phyloP scores from a whole-genome alignment of 2,888 invertebrate genomes.

The Drymonia ruficornis region DNA sequence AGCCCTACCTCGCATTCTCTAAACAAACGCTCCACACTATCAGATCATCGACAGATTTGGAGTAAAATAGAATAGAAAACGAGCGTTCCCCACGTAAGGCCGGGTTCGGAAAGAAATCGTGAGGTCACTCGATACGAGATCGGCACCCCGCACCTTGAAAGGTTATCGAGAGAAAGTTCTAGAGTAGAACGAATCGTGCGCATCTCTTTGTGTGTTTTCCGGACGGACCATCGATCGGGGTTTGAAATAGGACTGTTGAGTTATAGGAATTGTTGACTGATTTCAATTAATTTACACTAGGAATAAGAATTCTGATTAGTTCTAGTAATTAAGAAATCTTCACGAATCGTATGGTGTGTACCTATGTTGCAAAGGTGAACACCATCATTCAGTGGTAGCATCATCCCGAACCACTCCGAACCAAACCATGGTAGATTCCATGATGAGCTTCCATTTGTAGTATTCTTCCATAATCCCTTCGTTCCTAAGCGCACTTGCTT shows the following conservation, averaged over 20 bases:
- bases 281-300: too few relatives aligned
- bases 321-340: too few relatives aligned
- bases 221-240: not conserved
- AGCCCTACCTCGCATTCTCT: conserved; percentile 2
- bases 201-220: conserved; percentile 52
- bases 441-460: too few relatives aligned
- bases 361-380: too few relatives aligned
- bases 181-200: conserved; percentile 49
- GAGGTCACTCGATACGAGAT: conserved; percentile 64
- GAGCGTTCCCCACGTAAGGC: conserved; percentile 47
- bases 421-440: too few relatives aligned
- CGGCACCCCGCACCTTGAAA: conserved; percentile 57
- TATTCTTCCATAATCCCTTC: too few relatives aligned
- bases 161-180: conserved; percentile 75
- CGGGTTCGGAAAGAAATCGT: conserved; percentile 43
- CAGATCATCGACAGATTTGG: conserved; percentile 42
- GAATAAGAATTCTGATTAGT: too few relatives aligned
- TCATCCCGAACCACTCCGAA: too few relatives aligned
- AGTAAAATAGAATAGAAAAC: conserved; percentile 60
- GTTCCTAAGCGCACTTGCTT: not conserved
- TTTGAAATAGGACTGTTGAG: not conserved
- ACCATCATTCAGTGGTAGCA: too few relatives aligned
- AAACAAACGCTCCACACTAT: conserved; percentile 18
- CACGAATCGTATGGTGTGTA: too few relatives aligned
- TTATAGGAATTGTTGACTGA: not conserved